These are phyloP conservation scores for Ennomos erosarius DNA, from an alignment of 2,888 invertebrate genomes.

Conservation along the genomic window DNA sequence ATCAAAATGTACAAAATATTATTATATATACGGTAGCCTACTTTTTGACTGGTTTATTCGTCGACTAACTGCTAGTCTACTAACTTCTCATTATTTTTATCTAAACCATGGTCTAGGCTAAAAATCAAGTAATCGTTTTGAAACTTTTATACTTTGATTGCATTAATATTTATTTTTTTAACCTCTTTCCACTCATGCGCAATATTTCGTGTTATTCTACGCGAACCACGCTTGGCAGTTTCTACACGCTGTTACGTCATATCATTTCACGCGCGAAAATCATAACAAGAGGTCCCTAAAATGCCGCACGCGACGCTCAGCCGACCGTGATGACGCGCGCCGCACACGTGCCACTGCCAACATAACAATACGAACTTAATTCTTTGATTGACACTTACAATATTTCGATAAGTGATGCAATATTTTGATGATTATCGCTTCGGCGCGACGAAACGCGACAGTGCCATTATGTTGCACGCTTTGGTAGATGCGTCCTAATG, in stretches of 20 bases:
- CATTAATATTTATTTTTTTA: neutral
- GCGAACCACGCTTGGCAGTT: constrained; percentile 24
- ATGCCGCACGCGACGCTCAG: constrained; percentile 66
- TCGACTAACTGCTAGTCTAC: no score
- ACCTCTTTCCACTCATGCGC: neutral
- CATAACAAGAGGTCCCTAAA: constrained; percentile 74
- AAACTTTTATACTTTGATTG: neutral
- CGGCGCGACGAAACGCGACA: constrained; percentile 49
- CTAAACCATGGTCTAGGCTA: no score
- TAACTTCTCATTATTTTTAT: no score
- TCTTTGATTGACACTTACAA: constrained; percentile 86
- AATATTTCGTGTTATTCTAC: constrained; percentile 15
- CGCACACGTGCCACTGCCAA: constrained; percentile 68
- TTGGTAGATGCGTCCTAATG: constrained; percentile 56
- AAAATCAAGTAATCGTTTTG: no score
- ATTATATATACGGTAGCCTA: no score
- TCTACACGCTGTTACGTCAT: constrained; percentile 55
- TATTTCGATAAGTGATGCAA: constrained; percentile 86
- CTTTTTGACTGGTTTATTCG: no score
- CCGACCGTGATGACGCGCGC: constrained; percentile 53
- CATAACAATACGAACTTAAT: constrained; percentile 80
- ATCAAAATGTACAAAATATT: no score
- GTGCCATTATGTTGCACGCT: constrained; percentile 69
- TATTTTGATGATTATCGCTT: constrained; percentile 83
- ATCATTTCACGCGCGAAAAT: constrained; percentile 69